These are phyloP conservation scores for Heteromurus nitidus DNA, from an alignment of 2,888 invertebrate genomes.

Conservation along the genomic window DNA sequence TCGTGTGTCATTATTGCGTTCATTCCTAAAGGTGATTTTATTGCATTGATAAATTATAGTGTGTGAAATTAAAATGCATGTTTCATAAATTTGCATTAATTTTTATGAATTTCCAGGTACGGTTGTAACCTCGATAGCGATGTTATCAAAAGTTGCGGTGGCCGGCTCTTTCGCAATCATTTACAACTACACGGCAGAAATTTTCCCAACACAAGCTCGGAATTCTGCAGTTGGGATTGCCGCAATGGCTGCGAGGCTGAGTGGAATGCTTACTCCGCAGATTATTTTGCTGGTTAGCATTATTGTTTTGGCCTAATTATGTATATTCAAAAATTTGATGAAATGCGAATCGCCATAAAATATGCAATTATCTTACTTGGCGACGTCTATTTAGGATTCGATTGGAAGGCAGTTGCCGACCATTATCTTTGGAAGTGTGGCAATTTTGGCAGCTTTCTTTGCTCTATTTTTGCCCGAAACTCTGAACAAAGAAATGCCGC, in stretches of 20 bases:
- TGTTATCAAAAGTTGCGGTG: slow-evolving; percentile 72
- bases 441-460: slow-evolving; percentile 84
- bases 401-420: slow-evolving; percentile 87
- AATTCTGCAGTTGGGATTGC: slow-evolving; percentile 90
- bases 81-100: background rate
- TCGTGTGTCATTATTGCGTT: slow-evolving; percentile 33
- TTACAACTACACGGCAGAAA: slow-evolving; percentile 90
- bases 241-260: slow-evolving; percentile 84
- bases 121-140: slow-evolving; percentile 37
- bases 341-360: background rate
- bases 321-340: background rate
- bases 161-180: slow-evolving; percentile 90
- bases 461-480: slow-evolving; percentile 88
- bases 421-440: slow-evolving; percentile 84
- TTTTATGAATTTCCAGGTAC: slow-evolving; percentile 76
- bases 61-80: slow-evolving; percentile 75
- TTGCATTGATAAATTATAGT: slow-evolving; percentile 78
- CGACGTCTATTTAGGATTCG: slow-evolving; percentile 78
- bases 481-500: slow-evolving; percentile 88
- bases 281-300: slow-evolving; percentile 51
- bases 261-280: slow-evolving; percentile 72
- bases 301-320: too few relatives aligned
- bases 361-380: background rate
- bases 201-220: slow-evolving; percentile 86
- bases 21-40: slow-evolving; percentile 30